Evolutionary conservation across 1,140 invertebrate species (phyloP), one percentile per base, ranked within the genome.

Genomic region (Potamilus streckersoni): DNA sequence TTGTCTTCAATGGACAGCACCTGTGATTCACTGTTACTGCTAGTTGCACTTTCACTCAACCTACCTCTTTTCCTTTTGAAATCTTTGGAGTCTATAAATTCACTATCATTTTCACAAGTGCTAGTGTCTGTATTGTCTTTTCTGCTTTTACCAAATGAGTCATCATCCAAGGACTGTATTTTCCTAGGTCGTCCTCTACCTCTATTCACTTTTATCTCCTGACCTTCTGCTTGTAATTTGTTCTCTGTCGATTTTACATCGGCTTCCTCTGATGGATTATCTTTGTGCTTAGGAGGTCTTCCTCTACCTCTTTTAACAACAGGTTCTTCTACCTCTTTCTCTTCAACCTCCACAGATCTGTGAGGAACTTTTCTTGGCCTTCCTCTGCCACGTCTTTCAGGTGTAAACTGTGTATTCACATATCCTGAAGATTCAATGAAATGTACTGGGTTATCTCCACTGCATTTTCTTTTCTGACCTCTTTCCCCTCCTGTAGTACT

Each of bases 301-400:
- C 65, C 56, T 55, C 63, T 61, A 55, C 58, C 56, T 61, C 57
- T 31, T 31, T 15, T 49, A n/a, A 49, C 19, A 68, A 59, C 27
- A 56, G 68, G 38, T 11, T 60, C 56, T 57, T 63, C 73, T 16
- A 55, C 14, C 60, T 69, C 58, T 66, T 71, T 69, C 31, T 56
- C n/a, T 16, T 64, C 71, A 58, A n/a, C 67, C 1, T 69, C 65
- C n/a, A 60, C 49, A 67, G 15, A 60, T 38, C 13, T 73, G 27
- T 1, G 31, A 38, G 13, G 17, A 61, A 68, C 56, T 31, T 77
- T 80, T 62, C 58, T 71, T 67, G 73, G 73, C 59, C 78, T 71
- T 5, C 73, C 73, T 69, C 69, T 72, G n/a, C 70, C 69, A 60
- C 64, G 62, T 59, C 67, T 69, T 65, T 31, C 17, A 12, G 59